phyloP scores from a whole-genome alignment of 2,797 vertebrate genomes.

The Labroides dimidiatus region DNA sequence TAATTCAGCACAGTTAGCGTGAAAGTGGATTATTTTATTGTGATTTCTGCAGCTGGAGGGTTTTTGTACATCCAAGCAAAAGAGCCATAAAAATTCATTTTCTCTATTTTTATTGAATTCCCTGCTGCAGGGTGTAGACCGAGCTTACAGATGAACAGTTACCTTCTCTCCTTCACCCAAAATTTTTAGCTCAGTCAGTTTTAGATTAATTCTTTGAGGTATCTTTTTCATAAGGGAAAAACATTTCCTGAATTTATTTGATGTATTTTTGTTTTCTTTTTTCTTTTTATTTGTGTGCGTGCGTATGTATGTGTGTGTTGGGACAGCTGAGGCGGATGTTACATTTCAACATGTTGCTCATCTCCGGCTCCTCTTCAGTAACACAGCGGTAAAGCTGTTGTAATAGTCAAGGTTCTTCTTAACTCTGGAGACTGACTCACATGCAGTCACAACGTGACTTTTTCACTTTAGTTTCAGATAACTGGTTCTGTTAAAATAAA shows the following conservation, averaged over 20 bases:
- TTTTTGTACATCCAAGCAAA: constrained; percentile 32
- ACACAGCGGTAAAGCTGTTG: not conserved
- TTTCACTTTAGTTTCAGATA: too few relatives aligned
- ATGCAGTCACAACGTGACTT: not conserved
- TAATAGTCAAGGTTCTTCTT: not conserved
- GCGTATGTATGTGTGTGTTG: too few relatives aligned
- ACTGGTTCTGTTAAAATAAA: too few relatives aligned
- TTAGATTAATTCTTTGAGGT: too few relatives aligned
- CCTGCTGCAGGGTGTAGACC: not conserved
- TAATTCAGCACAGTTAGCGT: constrained; percentile 40
- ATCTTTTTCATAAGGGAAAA: not conserved
- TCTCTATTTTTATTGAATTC: not conserved
- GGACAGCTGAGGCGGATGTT: not conserved
- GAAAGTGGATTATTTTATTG: constrained; percentile 55
- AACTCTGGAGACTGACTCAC: not conserved
- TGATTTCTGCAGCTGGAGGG: constrained; percentile 27
- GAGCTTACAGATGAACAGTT: constrained; percentile 9
- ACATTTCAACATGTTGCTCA: not conserved
- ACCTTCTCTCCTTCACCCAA: not conserved
- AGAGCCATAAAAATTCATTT: constrained; percentile 10
- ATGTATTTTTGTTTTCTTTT: not conserved
- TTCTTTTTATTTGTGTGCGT: too few relatives aligned
- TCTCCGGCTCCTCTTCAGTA: not conserved
- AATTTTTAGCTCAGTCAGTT: not conserved
- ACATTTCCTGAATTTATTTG: not conserved